Percentiles rank a stretch among this genome's conserved stretches.
Evolutionary conservation across 2,797 vertebrate genomes (phyloP).

Genomic region (Lophius americanus): DNA sequence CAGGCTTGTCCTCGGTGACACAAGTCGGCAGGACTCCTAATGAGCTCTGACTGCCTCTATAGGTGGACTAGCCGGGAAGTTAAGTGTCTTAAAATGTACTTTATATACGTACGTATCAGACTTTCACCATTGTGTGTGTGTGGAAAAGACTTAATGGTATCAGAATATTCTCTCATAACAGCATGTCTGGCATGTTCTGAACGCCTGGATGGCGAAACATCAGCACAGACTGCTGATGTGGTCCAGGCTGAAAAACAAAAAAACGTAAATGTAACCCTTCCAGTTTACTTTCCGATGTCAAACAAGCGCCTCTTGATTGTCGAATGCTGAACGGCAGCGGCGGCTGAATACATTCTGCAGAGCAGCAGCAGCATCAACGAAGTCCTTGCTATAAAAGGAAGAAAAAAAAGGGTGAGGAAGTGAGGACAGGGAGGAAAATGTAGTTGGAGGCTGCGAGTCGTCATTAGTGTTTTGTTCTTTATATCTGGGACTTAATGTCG

Average conservation of each 20-base stretch:
- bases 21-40: constrained; percentile 50
- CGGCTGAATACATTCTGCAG: constrained; percentile 77
- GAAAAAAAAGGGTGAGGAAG: constrained; percentile 37
- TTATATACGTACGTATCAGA: neutral
- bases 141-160: neutral
- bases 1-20: constrained; percentile 51
- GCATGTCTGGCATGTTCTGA: constrained; percentile 33
- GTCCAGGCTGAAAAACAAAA: constrained; percentile 68
- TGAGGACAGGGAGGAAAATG: constrained; percentile 47
- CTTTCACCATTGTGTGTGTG: neutral
- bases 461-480: constrained; percentile 54
- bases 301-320: constrained; percentile 77
- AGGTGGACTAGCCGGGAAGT: constrained; percentile 5
- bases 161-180: constrained; percentile 21
- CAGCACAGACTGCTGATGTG: constrained; percentile 58
- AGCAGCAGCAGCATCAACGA: constrained; percentile 57
- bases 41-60: constrained; percentile 27
- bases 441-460: constrained; percentile 64
- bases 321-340: constrained; percentile 64
- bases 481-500: constrained; percentile 60
- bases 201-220: constrained; percentile 56
- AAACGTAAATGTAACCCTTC: constrained; percentile 49
- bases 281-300: constrained; percentile 80
- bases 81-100: constrained; percentile 1
- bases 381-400: constrained; percentile 77